Percentiles rank a stretch among this genome's conserved stretches.
Evolutionary conservation across 2,113 vertebrate species (phyloP).

Genomic region (Campylomormyrus tamandua): DNA sequence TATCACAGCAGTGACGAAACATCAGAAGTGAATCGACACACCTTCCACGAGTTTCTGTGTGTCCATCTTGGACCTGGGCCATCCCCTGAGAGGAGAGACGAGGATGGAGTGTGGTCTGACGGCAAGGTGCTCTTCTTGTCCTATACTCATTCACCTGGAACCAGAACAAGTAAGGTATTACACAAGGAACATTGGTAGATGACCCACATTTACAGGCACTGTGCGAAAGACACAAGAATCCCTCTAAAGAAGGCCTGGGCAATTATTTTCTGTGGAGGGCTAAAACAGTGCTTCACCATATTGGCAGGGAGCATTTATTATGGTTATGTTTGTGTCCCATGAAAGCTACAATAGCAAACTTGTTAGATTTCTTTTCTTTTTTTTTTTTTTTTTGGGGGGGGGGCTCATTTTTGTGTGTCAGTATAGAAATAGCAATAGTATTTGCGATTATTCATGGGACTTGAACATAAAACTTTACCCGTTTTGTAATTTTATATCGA

Average conservation of each 20-base stretch:
- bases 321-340: neutral
- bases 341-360: neutral
- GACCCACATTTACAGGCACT: neutral
- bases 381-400: neutral
- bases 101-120: conserved; percentile 36
- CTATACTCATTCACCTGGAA: conserved; percentile 64
- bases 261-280: neutral
- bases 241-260: neutral
- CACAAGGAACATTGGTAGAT: neutral
- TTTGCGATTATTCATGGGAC: neutral
- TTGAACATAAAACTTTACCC: neutral
- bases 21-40: conserved; percentile 25
- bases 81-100: conserved; percentile 67
- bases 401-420: neutral
- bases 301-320: neutral
- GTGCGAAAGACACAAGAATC: neutral
- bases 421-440: neutral
- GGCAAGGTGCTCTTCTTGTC: conserved; percentile 45
- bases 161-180: neutral
- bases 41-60: conserved; percentile 63
- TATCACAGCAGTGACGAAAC: neutral
- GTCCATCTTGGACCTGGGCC: conserved; percentile 74
- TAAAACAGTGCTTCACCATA: neutral
- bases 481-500: neutral
- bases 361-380: neutral